Base-by-base conservation (phyloP, 2,888 invertebrate species). In the Rhimphoctona megacephalus region DNA sequence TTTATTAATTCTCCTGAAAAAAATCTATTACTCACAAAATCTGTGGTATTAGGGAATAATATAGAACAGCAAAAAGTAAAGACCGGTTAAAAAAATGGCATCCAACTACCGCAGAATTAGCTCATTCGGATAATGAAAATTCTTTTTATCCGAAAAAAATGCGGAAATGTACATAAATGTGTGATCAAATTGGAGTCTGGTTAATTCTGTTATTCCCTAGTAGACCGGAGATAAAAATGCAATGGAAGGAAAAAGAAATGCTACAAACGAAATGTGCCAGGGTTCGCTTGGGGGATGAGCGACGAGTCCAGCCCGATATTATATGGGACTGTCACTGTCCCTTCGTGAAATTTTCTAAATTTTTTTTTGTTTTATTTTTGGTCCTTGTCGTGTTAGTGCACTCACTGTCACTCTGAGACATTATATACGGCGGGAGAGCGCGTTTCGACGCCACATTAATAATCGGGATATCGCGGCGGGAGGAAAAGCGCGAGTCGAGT, bases 391-490 rank as follows among this genome's bases (percentile, higher is more conserved):
- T 57, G 81, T 81, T 81, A 67, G 81, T 69, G 81, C 76, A 81
- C 74, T 81, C 81, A 54, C 81, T 81, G 81, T 81, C 81, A 81
- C 81, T 81, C 67, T 49, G 81, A 76, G 74, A 76, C 74, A 76
- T 81, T 81, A 81, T 81, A 81, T 81, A 81, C 81, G 81, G 67
- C 81, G 74, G 43, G 81, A 46, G 74, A 67, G 67, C 81, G n/a
- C 81, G 81, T 81, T 81, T 81, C 81, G 81, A 81, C 81, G 81
- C 81, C 81, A 81, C 81, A 81, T 81, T 81, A 81, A 81, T 81
- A 81, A 81, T 81, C 81, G 74, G 67, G 74, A 74, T 67, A 81
- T 81, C 67, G 81, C 46, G 67, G 74, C 74, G 57, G 54, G 49
- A 81, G 73, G 72, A 81, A 72, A 36, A 66, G 54, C 64, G 73